phyloP scores from a whole-genome alignment of 1,140 invertebrate species.

The Physella acuta region DNA sequence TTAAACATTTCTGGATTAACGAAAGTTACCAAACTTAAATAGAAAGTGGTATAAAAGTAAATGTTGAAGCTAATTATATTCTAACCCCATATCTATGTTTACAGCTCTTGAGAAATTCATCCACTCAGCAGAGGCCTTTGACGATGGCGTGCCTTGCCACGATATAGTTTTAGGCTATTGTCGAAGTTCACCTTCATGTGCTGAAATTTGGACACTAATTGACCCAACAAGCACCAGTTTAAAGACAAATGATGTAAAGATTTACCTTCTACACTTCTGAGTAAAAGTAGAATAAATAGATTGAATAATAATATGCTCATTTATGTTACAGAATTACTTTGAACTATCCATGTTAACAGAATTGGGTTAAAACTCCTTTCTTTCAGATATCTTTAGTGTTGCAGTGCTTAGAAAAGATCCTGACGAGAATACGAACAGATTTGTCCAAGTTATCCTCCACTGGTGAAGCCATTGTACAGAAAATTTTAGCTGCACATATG shows the following conservation, averaged over 20 bases:
- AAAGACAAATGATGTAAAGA: conserved; percentile 8
- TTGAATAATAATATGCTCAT: too few relatives aligned
- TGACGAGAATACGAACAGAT: conserved; percentile 13
- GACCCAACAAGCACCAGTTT: background rate
- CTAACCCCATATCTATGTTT: background rate
- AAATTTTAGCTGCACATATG: conserved; percentile 17
- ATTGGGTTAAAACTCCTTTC: too few relatives aligned
- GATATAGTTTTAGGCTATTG: conserved; percentile 17
- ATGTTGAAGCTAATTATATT: background rate
- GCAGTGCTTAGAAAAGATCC: conserved; percentile 10
- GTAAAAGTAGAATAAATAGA: too few relatives aligned
- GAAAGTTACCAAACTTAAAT: too few relatives aligned
- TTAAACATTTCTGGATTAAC: too few relatives aligned
- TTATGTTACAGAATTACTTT: too few relatives aligned
- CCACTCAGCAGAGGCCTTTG: conserved; percentile 1
- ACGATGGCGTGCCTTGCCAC: background rate
- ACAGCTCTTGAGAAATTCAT: conserved; percentile 21
- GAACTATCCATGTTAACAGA: too few relatives aligned
- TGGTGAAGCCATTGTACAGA: conserved; percentile 21
- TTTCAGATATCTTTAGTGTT: conserved; percentile 13
- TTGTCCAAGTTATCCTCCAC: background rate
- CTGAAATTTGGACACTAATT: conserved; percentile 10
- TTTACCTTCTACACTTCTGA: too few relatives aligned
- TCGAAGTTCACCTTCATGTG: conserved; percentile 4
- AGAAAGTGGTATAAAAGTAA: too few relatives aligned